Conservation (phyloP, 2,113 vertebrate species). For the Heterotis niloticus region DNA sequence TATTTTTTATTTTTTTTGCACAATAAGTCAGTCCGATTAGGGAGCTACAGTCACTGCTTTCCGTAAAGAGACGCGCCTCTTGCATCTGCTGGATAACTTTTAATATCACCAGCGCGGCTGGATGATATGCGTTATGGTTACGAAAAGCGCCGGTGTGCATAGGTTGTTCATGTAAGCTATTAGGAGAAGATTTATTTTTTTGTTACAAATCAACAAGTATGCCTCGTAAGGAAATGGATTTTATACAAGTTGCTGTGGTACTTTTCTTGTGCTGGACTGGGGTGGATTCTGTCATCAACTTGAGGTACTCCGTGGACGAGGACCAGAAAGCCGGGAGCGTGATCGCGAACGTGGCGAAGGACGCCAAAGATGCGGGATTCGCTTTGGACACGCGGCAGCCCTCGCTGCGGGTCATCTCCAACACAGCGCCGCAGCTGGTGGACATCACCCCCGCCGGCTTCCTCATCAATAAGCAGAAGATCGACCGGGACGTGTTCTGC, state of each 20-base stretch:
- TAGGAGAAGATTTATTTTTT: constrained; percentile 36
- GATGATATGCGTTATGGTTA: background rate
- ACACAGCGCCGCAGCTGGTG: constrained; percentile 91
- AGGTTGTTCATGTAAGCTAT: constrained; percentile 34
- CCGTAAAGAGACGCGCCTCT: background rate
- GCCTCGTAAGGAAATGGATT: constrained; percentile 77
- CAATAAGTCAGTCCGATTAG: background rate
- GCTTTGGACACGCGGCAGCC: constrained; percentile 80
- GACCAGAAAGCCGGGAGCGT: constrained; percentile 92
- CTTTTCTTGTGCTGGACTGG: constrained; percentile 76
- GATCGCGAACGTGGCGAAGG: constrained; percentile 93
- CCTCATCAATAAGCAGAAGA: constrained; percentile 94
- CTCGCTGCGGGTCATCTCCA: constrained; percentile 89
- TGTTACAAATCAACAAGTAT: constrained; percentile 46
- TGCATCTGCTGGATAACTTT: constrained; percentile 14
- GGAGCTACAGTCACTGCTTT: background rate
- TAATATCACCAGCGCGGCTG: background rate
- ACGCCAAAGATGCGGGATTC: constrained; percentile 84
- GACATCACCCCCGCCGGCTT: constrained; percentile 90
- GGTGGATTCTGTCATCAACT: constrained; percentile 83
- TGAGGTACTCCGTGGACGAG: constrained; percentile 95
- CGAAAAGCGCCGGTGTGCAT: background rate
- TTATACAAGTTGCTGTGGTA: constrained; percentile 70
- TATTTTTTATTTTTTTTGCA: too few relatives aligned
- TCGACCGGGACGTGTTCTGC: constrained; percentile 91